Evolutionary conservation across 2,888 invertebrate species (phyloP), one percentile per base, ranked within the genome.

Genomic region (Scaptodrosophila latifasciaeformis): DNA sequence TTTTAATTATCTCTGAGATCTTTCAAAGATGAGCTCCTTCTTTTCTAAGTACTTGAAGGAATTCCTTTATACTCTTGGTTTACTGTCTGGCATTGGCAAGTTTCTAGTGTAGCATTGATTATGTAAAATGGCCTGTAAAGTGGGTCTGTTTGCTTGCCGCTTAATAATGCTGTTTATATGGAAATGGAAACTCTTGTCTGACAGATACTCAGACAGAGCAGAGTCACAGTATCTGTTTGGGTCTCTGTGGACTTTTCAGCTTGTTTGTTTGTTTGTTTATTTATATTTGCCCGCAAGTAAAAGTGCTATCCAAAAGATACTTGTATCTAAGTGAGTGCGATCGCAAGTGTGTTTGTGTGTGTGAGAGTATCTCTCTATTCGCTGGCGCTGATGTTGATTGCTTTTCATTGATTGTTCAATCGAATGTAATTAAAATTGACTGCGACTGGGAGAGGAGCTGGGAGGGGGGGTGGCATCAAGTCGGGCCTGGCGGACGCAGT

Each of bases 361-460:
- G 13, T 49, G 37, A 62, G 27, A 40, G 39, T 59, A 42, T 68
- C n/a, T n/a, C n/a, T n/a, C n/a, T n/a, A n/a, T n/a, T n/a, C n/a
- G n/a, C n/a, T n/a, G n/a, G n/a, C n/a, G n/a, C n/a, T n/a, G n/a
- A 67, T 63, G 56, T 44, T 72, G 81, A 80, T 80, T 72, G 78
- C 70, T 80, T 63, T 65, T 74, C 74, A 72, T 80, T 72, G 72
- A 72, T 80, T 72, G 81, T 77, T 80, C 78, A 80, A 72, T 72
- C 78, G 70, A 80, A 54, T 59, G 58, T 77, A 74, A 72, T 72
- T 72, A 80, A 80, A 46, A 70, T 61, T 58, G 72, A 54, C 50
- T 60, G 44, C 54, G n/a, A n/a, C n/a, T n/a, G n/a, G n/a, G n/a
- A n/a, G n/a, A n/a, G n/a, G n/a, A n/a, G n/a, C n/a, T n/a, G n/a